Evolutionary conservation across 2,888 invertebrate genomes (phyloP).

Genomic region (Melipona bicolor): DNA sequence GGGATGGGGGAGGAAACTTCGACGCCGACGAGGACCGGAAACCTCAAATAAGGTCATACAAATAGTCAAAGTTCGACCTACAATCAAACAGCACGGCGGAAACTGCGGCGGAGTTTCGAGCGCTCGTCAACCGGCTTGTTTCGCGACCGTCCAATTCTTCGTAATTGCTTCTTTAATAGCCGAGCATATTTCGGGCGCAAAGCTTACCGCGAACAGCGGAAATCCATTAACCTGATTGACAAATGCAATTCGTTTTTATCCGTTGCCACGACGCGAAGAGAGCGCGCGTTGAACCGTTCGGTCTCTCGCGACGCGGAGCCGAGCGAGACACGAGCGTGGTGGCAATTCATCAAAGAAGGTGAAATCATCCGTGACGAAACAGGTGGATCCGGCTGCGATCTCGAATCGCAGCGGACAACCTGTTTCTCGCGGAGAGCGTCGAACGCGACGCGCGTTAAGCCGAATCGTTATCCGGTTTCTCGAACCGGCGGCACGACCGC

Average conservation of each 20-base stretch:
- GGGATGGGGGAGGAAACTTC: constrained; percentile 3
- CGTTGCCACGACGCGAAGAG: background rate
- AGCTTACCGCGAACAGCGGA: background rate
- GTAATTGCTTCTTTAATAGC: constrained; percentile 4
- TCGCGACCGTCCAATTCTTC: constrained; percentile 21
- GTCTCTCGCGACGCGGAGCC: no score
- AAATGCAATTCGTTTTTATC: background rate
- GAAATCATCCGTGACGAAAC: background rate
- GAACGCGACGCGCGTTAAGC: constrained; percentile 16
- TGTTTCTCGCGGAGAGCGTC: background rate
- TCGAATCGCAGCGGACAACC: background rate
- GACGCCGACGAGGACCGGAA: constrained; percentile 23
- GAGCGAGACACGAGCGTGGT: background rate
- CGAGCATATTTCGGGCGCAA: background rate
- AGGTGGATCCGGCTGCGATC: background rate
- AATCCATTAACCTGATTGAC: background rate
- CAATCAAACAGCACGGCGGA: constrained; percentile 43
- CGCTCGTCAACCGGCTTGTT: constrained; percentile 28
- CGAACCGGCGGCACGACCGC: constrained; percentile 2
- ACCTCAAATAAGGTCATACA: constrained; percentile 53
- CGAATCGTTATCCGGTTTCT: constrained; percentile 32
- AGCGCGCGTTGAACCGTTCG: background rate
- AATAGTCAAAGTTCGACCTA: constrained; percentile 43
- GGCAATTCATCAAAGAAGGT: background rate
- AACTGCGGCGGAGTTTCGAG: constrained; percentile 34